A percentile compares a stretch with the other conserved stretches of the same genome.
phyloP scores from a whole-genome alignment of 2,888 invertebrate genomes.

The Didymodactylos carnosus region DNA sequence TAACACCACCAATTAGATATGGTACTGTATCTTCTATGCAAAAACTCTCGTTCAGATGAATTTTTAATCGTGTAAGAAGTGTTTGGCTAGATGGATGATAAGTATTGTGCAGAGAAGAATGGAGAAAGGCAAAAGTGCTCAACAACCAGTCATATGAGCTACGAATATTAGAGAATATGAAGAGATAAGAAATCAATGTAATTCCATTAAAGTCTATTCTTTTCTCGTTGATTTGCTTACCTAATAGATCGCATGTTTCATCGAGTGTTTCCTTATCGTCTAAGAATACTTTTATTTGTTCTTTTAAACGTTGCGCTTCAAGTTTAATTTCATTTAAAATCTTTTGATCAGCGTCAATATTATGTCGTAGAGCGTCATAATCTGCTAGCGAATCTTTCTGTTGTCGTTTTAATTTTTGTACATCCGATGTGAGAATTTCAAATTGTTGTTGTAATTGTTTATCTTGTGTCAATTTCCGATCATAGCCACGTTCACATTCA shows the following conservation, averaged over 20 bases:
- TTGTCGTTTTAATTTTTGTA: background rate
- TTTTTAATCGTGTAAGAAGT: too few relatives aligned
- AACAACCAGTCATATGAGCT: too few relatives aligned
- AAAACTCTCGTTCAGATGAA: too few relatives aligned
- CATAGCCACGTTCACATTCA: background rate
- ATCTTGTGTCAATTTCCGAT: background rate
- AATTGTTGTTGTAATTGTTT: background rate
- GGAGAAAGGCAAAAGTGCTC: too few relatives aligned
- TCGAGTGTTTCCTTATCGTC: background rate
- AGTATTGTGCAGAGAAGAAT: too few relatives aligned
- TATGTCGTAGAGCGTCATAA: background rate
- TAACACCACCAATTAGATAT: too few relatives aligned
- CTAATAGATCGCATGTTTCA: background rate
- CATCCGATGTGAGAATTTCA: background rate
- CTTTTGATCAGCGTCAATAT: background rate
- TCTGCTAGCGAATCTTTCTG: background rate
- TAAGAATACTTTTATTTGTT: background rate
- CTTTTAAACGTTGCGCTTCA: background rate
- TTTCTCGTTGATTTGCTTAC: too few relatives aligned
- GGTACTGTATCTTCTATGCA: too few relatives aligned
- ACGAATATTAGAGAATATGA: too few relatives aligned
- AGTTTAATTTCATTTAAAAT: background rate
- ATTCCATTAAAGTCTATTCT: too few relatives aligned
- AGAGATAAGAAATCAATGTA: too few relatives aligned
- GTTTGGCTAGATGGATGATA: too few relatives aligned